Base-by-base conservation (phyloP, 2,797 vertebrate species). In the Xenopus petersii region DNA sequence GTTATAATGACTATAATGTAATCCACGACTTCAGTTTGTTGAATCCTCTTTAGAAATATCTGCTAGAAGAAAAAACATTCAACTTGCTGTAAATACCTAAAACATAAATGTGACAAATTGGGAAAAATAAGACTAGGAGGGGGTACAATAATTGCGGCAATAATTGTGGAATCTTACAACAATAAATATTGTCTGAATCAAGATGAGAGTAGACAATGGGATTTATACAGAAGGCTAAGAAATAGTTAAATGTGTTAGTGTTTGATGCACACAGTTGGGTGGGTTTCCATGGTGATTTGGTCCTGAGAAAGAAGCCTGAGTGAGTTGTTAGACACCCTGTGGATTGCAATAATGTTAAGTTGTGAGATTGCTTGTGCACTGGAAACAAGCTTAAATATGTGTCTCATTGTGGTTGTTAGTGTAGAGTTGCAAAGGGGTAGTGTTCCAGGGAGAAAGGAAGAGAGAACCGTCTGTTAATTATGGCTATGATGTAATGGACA, bases 251-350 rank as follows among this genome's bases (percentile, higher is more conserved):
- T 49, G 21, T 70, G 55, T 48, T 75, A 55, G 60, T 33, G 70
- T 70, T 36, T 70, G 61, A 75, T 75, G 74, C 58, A 61, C 67
- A 65, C 74, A 75, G 67, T 70, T 70, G 74, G 74, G 74, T 70
- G 74, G 74, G 74, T 75, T 75, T 67, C 74, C 49, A 75, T 75
- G 74, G 74, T 75, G 74, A 75, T 75, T 48, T 75, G 67, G 74
- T 70, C 67, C 74, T 64, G 70, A 66, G 74, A 67, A 56, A 64
- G 74, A 64, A 70, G 63, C 60, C 68, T 60, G 62, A 65, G 62
- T 65, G 74, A 76, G 74, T 76, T 71, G 68, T 71, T 65, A 67
- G 68, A 46, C 71, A 66, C 62, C 74, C 74, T 49, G 74, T 71
- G 62, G 74, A 75, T 67, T 75, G 61, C 67, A 76, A 65, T 76